Evolutionary conservation across 1,140 invertebrate species (phyloP), one percentile per base, ranked within the genome.

Genomic region (Ostrea edulis): DNA sequence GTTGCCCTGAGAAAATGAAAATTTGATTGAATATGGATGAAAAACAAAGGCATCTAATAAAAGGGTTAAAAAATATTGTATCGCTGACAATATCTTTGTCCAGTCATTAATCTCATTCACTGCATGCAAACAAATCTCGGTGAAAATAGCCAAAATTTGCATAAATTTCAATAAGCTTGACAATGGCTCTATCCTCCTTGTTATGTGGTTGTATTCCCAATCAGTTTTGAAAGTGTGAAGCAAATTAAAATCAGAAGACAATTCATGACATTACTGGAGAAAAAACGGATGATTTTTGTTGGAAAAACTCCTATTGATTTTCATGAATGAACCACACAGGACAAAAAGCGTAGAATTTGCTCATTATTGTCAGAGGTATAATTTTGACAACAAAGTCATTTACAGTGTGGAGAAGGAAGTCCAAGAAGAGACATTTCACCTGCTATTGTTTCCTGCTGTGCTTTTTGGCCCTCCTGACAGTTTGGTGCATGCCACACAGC

Each of bases 181-280:
- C 11, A 77, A 29, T 35, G 11, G 12, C 5, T 22, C 29, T 29
- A 77, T 77, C 29, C 25, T 25, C 29, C 29, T 25, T 25, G 4
- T 77, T 77, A 35, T 7, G 11, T 62, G 55, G 5, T 62, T 62
- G 55, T 62, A n/a, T 62, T 17, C 55, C 55, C 7, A 7, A 17
- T 35, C 29, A 25, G 12, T 35, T 77, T 77, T 14, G 22, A 77
- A 77, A 77, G 68, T 77, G 68, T 77, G 25, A 77, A 77, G 68
- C 68, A 25, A 77, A 77, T 77, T 77, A 77, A 77, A 77, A 77
- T 77, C 68, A 77, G 22, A 77, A 77, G 68, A 44, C 68, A 77
- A 77, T 29, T 77, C 68, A 77, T 25, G 14, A 25, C 68, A 77
- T 77, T 25, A 77, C 14, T 12, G 29, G 22, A 25, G 22, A 25